Percentiles rank a stretch among this genome's conserved stretches.
These are phyloP conservation scores for Diarsia rubi DNA, from an alignment of 2,888 invertebrate species.

Conservation along the genomic window DNA sequence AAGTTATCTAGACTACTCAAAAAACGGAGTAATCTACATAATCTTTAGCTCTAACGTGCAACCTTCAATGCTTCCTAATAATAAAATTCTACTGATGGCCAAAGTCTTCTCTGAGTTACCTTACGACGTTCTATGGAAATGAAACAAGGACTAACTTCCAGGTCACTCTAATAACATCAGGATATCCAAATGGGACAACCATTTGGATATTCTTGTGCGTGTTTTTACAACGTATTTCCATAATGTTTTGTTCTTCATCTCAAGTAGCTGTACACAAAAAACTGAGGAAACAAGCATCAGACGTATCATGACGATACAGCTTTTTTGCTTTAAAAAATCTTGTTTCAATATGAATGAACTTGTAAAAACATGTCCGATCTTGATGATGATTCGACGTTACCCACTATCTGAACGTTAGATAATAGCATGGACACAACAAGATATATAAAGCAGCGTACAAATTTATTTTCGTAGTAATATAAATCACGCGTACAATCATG, in stretches of 20 bases:
- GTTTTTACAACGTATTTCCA: not conserved
- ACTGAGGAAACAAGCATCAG: not conserved
- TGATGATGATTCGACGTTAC: not conserved
- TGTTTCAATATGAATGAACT: not conserved
- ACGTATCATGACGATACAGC: not conserved
- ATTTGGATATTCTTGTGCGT: too few relatives aligned
- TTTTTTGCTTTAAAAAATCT: not conserved
- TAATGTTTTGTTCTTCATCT: not conserved
- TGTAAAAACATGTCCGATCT: not conserved
- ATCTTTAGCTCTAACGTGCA: too few relatives aligned
- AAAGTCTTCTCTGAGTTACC: too few relatives aligned
- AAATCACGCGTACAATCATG: not conserved
- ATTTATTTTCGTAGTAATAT: not conserved
- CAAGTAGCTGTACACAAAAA: not conserved
- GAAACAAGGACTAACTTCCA: too few relatives aligned
- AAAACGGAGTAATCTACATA: too few relatives aligned
- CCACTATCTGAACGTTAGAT: not conserved
- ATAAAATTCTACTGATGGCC: too few relatives aligned
- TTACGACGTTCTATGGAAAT: too few relatives aligned
- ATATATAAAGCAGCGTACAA: not conserved
- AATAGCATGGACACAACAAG: not conserved
- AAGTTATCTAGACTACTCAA: too few relatives aligned
- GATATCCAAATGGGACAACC: too few relatives aligned
- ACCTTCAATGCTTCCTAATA: too few relatives aligned
- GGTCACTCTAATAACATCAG: too few relatives aligned